Conservation (phyloP, 2,888 invertebrate genomes). For the Lasioglossum calceatum region DNA sequence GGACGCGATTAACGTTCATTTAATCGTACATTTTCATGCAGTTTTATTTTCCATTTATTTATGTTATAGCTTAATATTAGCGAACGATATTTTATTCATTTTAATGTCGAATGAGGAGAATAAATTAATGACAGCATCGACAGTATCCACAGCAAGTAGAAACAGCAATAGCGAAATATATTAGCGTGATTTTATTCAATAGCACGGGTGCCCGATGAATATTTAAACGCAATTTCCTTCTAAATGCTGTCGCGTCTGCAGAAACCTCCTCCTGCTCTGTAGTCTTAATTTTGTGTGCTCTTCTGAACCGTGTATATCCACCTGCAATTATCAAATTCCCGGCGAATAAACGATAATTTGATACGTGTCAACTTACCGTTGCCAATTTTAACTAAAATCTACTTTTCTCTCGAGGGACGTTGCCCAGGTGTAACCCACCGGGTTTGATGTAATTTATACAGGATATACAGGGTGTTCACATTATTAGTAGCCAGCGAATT, state of each 20-base stretch:
- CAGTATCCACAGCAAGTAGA: background rate
- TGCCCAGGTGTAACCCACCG: too few species aligned
- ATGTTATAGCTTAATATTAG: too few species aligned
- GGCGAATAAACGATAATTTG: background rate
- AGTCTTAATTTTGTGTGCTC: slow-evolving; percentile 8
- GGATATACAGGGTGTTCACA: too few species aligned
- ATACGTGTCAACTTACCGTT: background rate
- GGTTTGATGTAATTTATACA: too few species aligned
- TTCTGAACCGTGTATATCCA: background rate
- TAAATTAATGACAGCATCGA: background rate
- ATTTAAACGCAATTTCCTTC: background rate
- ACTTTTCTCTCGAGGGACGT: background rate
- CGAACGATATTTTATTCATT: too few species aligned
- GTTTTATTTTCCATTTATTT: background rate
- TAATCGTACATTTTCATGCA: background rate
- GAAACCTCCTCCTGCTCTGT: background rate
- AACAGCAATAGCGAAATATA: background rate
- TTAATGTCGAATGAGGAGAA: background rate
- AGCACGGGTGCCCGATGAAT: background rate
- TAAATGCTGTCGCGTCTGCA: background rate
- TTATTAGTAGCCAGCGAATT: too few species aligned
- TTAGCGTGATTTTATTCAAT: background rate
- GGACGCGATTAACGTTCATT: background rate
- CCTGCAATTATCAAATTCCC: background rate
- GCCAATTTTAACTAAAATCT: background rate